Evolutionary conservation across 2,797 vertebrate genomes (phyloP), one percentile per base, ranked within the genome.

Genomic region (Morus bassanus): DNA sequence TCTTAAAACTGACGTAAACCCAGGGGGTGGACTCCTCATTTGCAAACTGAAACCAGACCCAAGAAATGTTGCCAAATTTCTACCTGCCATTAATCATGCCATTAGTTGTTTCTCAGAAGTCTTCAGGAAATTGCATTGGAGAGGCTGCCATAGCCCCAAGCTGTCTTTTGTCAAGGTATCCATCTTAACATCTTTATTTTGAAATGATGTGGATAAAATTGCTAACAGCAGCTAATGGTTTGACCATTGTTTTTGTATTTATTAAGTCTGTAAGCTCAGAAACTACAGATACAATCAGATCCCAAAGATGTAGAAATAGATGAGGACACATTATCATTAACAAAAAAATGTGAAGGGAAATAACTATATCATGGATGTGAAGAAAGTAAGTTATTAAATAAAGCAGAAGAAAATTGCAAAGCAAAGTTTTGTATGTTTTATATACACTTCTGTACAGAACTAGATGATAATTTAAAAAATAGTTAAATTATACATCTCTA

Each of bases 151-250:
- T 53, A 85, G n/a, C 28, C 63, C 27, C 5, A 4, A 41, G n/a
- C 10, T 57, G 2, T 56, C 27, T 85, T 95, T 78, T 57, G 50
- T 45, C 37, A 74, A 11, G 5, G 3, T 43, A 48, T 75, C 15
- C 7, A 3, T 53, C 75, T 85, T 64, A 39, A 45, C 12, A 27
- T 41, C 22, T 64, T 88, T 88, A 73, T 83, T 96, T 93, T 83
- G 54, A 85, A 35, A 43, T 8, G 15, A 53, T 15, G 3, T 7
- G 1, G 12, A 11, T 83, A 69, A 87, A 91, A 61, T 53, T 63
- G 15, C 13, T 90, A 72, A 56, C 9, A 53, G 28, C 30, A 84
- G 25, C 21, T 80, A 53, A 76, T 53, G 10, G 5, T 68, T 88
- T 72, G 27, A 73, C 25, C 0, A 1, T 6, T 43, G 4, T 30